These are phyloP conservation scores for Cephus spinipes DNA, from an alignment of 2,888 invertebrate genomes.

Conservation along the genomic window DNA sequence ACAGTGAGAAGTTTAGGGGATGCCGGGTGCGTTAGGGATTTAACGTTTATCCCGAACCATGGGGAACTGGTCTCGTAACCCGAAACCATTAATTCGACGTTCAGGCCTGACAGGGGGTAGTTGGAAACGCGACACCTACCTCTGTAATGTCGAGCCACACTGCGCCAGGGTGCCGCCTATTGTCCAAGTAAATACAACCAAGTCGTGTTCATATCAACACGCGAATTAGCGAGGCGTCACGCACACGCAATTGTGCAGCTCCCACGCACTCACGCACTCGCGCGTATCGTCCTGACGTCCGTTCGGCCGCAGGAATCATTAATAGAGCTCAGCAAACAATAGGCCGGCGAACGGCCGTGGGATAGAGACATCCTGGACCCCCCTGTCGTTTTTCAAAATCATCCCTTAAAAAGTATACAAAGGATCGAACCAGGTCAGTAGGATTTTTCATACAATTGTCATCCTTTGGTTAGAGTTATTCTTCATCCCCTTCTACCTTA, in stretches of 20 bases:
- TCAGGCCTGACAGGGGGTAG: constrained; percentile 1
- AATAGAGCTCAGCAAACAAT: constrained; percentile 23
- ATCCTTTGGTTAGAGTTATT: background rate
- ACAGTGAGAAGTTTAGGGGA: background rate
- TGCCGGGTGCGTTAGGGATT: background rate
- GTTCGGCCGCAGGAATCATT: constrained; percentile 17
- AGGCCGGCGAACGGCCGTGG: constrained; percentile 10
- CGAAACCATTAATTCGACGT: constrained; percentile 3
- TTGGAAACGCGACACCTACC: constrained; percentile 6
- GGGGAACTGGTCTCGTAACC: background rate
- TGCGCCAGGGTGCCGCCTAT: constrained; percentile 11
- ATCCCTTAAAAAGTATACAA: background rate
- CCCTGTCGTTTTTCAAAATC: background rate
- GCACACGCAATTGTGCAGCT: background rate
- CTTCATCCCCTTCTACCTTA: background rate
- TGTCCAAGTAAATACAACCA: constrained; percentile 20
- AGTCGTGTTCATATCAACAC: constrained; percentile 19
- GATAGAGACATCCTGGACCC: background rate
- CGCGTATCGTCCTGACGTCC: background rate
- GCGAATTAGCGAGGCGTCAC: constrained; percentile 10
- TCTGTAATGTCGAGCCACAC: background rate
- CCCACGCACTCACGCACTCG: background rate
- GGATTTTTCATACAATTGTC: background rate
- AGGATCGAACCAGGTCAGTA: background rate
- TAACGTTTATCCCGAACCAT: background rate